A percentile compares a stretch with the other conserved stretches of the same genome.
Conservation (phyloP, 30 jellyfish, hydroid and myxozoan species). For the Pelagia noctiluca region DNA sequence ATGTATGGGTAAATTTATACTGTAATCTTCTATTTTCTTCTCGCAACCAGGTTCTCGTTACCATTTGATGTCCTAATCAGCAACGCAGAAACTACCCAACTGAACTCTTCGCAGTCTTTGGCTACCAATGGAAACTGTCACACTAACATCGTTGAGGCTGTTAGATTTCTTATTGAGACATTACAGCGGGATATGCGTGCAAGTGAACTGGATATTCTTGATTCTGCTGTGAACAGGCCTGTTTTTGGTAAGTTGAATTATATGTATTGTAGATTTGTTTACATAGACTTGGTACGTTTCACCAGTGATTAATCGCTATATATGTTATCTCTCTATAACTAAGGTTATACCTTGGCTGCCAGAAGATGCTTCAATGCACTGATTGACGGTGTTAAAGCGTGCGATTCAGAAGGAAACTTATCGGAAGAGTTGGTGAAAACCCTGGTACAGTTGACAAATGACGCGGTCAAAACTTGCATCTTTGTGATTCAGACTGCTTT, state of each 20-base stretch:
- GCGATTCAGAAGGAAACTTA: background rate
- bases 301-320: too few species aligned
- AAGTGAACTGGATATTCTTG: slow-evolving; percentile 29
- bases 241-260: slow-evolving; percentile 57
- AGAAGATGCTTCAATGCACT: slow-evolving; percentile 30
- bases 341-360: slow-evolving; percentile 66
- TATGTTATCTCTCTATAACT: too few species aligned
- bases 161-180: background rate
- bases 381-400: slow-evolving; percentile 4
- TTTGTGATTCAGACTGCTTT: slow-evolving; percentile 37
- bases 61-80: too few species aligned
- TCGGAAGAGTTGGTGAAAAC: background rate
- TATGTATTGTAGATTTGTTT: too few species aligned
- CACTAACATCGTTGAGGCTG: background rate
- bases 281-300: too few species aligned
- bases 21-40: too few species aligned
- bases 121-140: too few species aligned
- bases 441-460: slow-evolving; percentile 5
- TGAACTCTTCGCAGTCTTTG: too few species aligned
- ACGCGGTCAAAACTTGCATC: slow-evolving; percentile 22
- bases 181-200: slow-evolving; percentile 8
- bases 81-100: too few species aligned
- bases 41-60: too few species aligned
- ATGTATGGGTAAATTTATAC: too few species aligned
- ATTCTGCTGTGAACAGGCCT: slow-evolving; percentile 55